Base-by-base conservation (phyloP, 53 echinoderm and acorn worm species). In the Patiria pectinifera region DNA sequence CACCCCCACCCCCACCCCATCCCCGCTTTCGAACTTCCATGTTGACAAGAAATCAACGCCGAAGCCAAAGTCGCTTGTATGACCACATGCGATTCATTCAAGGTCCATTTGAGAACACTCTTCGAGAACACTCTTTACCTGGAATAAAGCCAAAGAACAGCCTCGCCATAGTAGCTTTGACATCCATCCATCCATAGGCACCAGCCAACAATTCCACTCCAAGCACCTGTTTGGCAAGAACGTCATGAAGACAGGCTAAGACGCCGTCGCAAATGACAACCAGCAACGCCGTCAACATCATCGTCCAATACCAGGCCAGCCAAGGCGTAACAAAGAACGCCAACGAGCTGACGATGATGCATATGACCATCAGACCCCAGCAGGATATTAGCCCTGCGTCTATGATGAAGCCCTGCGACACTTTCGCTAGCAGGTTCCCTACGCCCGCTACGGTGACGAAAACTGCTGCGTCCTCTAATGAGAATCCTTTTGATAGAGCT, bases 151-250 rank as follows among this genome's bases (percentile, higher is more conserved):
- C 83, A 11, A 83, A 59, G 61, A 60, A 6, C 2, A 83, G 35
- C 35, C 63, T 83, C 16, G 58, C 4, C n/a, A 83, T 26, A 21
- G 83, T 19, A 61, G 61, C 26, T 60, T 24, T 83, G 59, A 83
- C 21, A 59, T 61, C 83, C 59, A 60, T 60, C 83, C 59, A 35
- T 35, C 35, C 35, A 35, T 35, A 35, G 35, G 35, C 35, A 35
- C 35, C 35, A 35, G 35, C 35, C 35, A 35, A 35, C 35, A 35
- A 35, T 35, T 35, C 35, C 35, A 35, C 35, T 35, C 35, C 35
- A 35, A 83, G 23, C 0, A 83, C 19, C 11, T 83, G 83, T 26
- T 83, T 83, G 26, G 35, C 21, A 62, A 83, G 83, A 83, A 83
- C 83, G 21, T 83, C 83, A 9, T 59, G 35, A 3, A 83, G 83